phyloP scores from a whole-genome alignment of 2,113 vertebrate genomes.

The Cyphotilapia sp. region DNA sequence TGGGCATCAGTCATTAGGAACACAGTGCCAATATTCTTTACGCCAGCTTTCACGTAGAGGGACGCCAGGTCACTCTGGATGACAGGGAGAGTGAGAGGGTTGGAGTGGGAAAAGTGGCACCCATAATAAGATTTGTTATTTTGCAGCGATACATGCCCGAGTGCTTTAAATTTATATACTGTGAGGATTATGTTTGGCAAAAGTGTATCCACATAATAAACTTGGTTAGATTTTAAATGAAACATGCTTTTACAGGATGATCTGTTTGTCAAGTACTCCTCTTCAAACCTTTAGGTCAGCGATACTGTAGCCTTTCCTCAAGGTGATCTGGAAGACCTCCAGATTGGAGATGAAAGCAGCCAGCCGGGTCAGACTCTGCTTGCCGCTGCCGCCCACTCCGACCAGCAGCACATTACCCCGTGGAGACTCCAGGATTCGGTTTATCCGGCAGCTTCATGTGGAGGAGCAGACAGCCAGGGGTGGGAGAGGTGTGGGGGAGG shows the following conservation, averaged over 20 bases:
- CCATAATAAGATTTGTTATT: background rate
- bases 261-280: background rate
- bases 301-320: conserved; percentile 84
- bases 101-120: background rate
- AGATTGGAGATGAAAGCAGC: conserved; percentile 90
- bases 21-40: conserved; percentile 85
- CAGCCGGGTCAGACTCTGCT: conserved; percentile 93
- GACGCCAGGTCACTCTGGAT: conserved; percentile 71
- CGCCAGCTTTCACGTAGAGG: conserved; percentile 83
- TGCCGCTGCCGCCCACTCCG: conserved; percentile 90
- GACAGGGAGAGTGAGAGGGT: background rate
- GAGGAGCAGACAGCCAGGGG: conserved; percentile 18
- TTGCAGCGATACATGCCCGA: background rate
- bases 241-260: background rate
- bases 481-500: background rate
- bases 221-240: background rate
- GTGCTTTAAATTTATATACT: background rate
- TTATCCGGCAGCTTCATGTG: conserved; percentile 84
- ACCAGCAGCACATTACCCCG: conserved; percentile 86
- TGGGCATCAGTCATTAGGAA: conserved; percentile 90
- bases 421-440: conserved; percentile 86
- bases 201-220: background rate
- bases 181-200: background rate
- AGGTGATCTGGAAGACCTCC: conserved; percentile 93
- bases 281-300: conserved; percentile 84